Percentiles rank a stretch among this genome's conserved stretches.
phyloP scores from a whole-genome alignment of 2,888 invertebrate species.

The Aromia moschata region DNA sequence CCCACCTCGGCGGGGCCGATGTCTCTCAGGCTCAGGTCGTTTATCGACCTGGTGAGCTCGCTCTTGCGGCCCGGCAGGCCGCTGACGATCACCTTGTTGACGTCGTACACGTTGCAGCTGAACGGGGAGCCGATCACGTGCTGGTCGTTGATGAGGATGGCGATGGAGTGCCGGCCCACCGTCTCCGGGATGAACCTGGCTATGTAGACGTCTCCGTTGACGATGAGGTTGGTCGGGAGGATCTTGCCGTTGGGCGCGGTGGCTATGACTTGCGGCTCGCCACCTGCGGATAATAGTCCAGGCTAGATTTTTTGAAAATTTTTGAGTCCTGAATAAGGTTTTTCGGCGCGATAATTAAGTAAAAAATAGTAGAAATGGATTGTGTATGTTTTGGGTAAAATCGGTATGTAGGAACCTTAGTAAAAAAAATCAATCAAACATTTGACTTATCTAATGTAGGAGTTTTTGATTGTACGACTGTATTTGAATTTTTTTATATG shows the following conservation, averaged over 20 bases:
- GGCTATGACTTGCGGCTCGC: constrained; percentile 77
- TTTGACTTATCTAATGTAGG: no score
- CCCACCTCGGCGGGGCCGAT: constrained; percentile 72
- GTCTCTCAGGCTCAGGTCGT: constrained; percentile 61
- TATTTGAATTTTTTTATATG: no score
- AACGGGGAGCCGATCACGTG: constrained; percentile 92
- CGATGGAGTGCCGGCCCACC: constrained; percentile 87
- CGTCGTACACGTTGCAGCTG: constrained; percentile 94
- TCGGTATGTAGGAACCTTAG: no score
- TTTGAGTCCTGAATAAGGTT: no score
- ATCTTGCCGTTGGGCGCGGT: constrained; percentile 86
- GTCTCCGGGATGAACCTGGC: constrained; percentile 85
- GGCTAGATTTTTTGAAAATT: no score
- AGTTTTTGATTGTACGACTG: no score
- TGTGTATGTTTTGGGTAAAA: no score
- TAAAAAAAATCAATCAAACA: no score
- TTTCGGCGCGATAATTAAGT: no score
- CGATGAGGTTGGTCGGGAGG: constrained; percentile 76
- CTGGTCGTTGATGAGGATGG: constrained; percentile 83
- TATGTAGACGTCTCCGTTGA: constrained; percentile 75
- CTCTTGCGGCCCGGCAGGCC: constrained; percentile 65
- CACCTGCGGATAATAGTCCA: no score
- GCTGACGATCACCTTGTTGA: constrained; percentile 79
- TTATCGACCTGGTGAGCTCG: constrained; percentile 52
- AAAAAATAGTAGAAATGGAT: no score